These are phyloP conservation scores for Synodontis membranacea DNA, from an alignment of 2,113 vertebrate genomes.

Conservation along the genomic window DNA sequence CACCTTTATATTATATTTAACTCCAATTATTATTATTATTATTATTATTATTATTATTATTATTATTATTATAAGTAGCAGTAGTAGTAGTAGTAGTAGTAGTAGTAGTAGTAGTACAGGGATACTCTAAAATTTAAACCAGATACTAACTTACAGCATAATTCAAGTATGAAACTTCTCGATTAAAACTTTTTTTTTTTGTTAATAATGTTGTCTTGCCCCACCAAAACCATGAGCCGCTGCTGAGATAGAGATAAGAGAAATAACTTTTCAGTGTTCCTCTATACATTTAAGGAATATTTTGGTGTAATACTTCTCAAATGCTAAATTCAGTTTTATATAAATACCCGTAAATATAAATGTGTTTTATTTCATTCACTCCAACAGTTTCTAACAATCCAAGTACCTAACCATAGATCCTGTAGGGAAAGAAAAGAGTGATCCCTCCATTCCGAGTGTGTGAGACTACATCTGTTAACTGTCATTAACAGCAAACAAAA, in stretches of 20 bases:
- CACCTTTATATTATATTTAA: too few relatives aligned
- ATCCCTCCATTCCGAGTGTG: neutral
- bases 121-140: neutral
- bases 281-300: neutral
- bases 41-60: too few relatives aligned
- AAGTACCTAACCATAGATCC: neutral
- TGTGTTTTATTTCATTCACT: too few relatives aligned
- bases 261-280: neutral
- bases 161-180: neutral
- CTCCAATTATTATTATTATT: too few relatives aligned
- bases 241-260: neutral
- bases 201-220: neutral
- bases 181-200: neutral
- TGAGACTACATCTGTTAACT: slow-evolving; percentile 4
- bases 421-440: neutral
- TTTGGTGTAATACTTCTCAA: neutral
- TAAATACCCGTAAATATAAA: too few relatives aligned
- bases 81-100: too few relatives aligned
- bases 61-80: too few relatives aligned
- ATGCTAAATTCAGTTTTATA: neutral
- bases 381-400: neutral
- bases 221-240: neutral
- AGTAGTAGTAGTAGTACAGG: too few relatives aligned
- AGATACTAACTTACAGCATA: neutral
- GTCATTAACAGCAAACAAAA: slow-evolving; percentile 44